Conservation (phyloP, 1,140 invertebrate species). For the Capitella teleta region DNA sequence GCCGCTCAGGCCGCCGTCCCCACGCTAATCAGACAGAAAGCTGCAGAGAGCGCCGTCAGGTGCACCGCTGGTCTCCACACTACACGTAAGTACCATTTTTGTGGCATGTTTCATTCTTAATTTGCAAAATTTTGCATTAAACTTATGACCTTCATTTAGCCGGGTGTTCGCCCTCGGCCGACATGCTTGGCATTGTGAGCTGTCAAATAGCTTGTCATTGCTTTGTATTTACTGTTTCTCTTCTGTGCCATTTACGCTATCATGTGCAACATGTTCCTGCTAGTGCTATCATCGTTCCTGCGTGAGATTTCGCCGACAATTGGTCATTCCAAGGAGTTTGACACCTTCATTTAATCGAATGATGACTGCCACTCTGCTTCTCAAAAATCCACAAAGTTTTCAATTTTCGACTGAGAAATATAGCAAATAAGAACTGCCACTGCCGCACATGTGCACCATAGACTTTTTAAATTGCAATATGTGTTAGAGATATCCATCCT, state of each 20-base stretch:
- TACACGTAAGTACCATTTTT: constrained; percentile 48
- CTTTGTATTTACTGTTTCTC: neutral
- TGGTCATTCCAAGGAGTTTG: no score
- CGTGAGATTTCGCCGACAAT: no score
- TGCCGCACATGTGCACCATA: no score
- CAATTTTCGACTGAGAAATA: no score
- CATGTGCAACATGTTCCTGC: neutral
- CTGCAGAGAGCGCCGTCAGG: constrained; percentile 49
- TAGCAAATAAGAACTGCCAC: no score
- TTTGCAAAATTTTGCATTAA: neutral
- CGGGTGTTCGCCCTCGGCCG: neutral
- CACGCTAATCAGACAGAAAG: constrained; percentile 39
- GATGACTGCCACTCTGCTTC: no score
- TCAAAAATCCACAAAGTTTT: no score
- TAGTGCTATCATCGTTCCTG: no score
- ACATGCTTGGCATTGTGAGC: neutral
- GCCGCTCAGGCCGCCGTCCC: constrained; percentile 52
- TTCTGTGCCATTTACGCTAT: neutral
- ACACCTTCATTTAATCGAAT: no score
- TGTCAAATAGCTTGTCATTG: neutral
- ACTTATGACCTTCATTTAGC: neutral
- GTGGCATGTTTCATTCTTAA: neutral
- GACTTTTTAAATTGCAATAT: no score
- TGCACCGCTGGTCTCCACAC: constrained; percentile 45
- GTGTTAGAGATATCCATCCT: no score